Base-by-base conservation (phyloP, 1,140 invertebrate species). In the Sarcophaga peregrina region DNA sequence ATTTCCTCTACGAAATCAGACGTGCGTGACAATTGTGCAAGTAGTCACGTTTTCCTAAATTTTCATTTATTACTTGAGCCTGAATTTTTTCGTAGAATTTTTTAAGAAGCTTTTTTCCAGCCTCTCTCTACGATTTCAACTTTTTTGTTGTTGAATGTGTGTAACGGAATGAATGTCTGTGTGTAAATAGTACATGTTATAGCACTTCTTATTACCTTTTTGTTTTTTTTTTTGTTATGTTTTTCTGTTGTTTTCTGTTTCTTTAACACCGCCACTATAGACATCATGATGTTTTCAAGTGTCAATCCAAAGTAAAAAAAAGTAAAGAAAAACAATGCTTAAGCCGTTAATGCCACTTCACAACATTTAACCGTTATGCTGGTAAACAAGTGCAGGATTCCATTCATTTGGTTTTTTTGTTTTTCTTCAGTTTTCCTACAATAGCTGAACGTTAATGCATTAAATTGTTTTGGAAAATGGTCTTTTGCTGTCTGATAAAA, bases 401-500 rank as follows among this genome's bases (percentile, higher is more conserved):
- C 25, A 37, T 37, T 37, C 25, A 1, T 37, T 37, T n/a, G n/a
- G n/a, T 58, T 58, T 58, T n/a, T 58, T 58, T 58, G 13, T 58
- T 58, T 58, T n/a, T 25, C 7, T 20, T 5, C 62, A 37, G 25
- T 37, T 37, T 37, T 37, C 25, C 25, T 37, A 37, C 17, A 25
- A 11, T 45, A 52, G 75, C 47, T 20, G 25, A 45, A 78, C 50
- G 75, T 47, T 52, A 78, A 78, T 78, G 50, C 48, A 8, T 47
- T 68, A 78, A 78, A 48, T 78, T 52, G 48, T 8, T 78, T 50
- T 50, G 50, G 47, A 52, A 68, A 78, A 78, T 78, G 75, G 75
- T 17, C 50, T 78, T 78, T 17, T 52, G 75, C 17, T 78, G 75
- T 78, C 20, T 78, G 75, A 50, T 78, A 78, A 78, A 78, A 78